phyloP scores from a whole-genome alignment of 2,113 vertebrate genomes.

The Aspidoscelis tigris region DNA sequence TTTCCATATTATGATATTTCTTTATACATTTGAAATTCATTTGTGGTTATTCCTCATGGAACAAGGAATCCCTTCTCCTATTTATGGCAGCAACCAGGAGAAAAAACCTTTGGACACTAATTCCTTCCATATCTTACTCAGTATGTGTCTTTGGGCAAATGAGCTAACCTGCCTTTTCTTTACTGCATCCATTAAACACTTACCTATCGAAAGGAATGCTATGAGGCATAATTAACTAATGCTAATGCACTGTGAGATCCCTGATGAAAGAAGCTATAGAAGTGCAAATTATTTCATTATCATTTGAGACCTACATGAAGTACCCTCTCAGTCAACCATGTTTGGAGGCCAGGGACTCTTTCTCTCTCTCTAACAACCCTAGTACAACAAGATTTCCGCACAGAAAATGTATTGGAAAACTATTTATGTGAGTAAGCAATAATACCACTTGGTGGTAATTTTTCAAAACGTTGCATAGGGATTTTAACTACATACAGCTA shows the following conservation, averaged over 20 bases:
- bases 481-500: slow-evolving; percentile 64
- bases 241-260: slow-evolving; percentile 46
- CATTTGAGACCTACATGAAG: slow-evolving; percentile 52
- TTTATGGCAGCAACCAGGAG: slow-evolving; percentile 38
- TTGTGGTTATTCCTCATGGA: slow-evolving; percentile 56
- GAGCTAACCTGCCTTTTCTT: slow-evolving; percentile 42
- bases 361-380: slow-evolving; percentile 30
- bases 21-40: slow-evolving; percentile 52
- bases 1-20: slow-evolving; percentile 66
- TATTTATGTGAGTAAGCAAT: slow-evolving; percentile 47
- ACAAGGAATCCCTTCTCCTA: slow-evolving; percentile 37
- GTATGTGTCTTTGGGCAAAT: neutral
- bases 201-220: slow-evolving; percentile 48
- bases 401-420: slow-evolving; percentile 54
- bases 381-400: slow-evolving; percentile 26
- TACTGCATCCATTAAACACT: slow-evolving; percentile 40
- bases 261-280: slow-evolving; percentile 37
- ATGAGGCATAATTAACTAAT: slow-evolving; percentile 50
- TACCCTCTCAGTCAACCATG: slow-evolving; percentile 28
- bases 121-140: slow-evolving; percentile 46
- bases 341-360: slow-evolving; percentile 42
- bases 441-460: slow-evolving; percentile 60
- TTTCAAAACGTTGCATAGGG: slow-evolving; percentile 64
- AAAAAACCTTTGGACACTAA: slow-evolving; percentile 21
- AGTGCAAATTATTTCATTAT: slow-evolving; percentile 45